Percentiles rank a stretch among this genome's conserved stretches.
Evolutionary conservation across 2,113 vertebrate species (phyloP).

Genomic region (Neolamprologus sp.): DNA sequence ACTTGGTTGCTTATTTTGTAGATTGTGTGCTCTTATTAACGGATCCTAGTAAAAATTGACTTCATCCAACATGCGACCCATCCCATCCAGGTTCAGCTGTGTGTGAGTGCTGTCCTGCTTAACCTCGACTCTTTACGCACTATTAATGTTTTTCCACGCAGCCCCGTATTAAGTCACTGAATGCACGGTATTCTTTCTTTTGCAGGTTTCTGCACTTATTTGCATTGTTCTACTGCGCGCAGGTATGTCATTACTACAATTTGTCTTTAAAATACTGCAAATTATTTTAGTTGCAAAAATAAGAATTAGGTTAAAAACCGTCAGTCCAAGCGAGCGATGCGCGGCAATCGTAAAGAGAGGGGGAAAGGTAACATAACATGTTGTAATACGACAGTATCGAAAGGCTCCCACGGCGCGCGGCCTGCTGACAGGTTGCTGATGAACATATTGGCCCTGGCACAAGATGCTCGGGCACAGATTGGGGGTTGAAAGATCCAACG

Average conservation of each 20-base stretch:
- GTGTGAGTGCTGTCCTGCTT: slow-evolving; percentile 59
- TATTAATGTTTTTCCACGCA: background rate
- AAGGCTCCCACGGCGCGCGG: slow-evolving; percentile 64
- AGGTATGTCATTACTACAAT: slow-evolving; percentile 75
- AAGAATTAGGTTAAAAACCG: background rate
- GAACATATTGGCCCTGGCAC: slow-evolving; percentile 56
- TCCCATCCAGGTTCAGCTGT: slow-evolving; percentile 64
- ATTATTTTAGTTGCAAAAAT: background rate
- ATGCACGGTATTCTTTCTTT: background rate
- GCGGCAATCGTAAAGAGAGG: background rate
- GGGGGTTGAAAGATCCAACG: background rate
- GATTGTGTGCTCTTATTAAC: background rate
- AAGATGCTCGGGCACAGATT: slow-evolving; percentile 22
- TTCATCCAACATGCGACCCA: slow-evolving; percentile 63
- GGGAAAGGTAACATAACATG: background rate
- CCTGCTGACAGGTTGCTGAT: slow-evolving; percentile 61
- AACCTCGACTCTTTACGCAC: background rate
- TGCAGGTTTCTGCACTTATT: slow-evolving; percentile 90
- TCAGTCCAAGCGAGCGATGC: background rate
- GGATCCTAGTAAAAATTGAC: background rate
- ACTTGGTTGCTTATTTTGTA: background rate
- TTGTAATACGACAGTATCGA: slow-evolving; percentile 38
- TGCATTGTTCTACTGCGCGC: slow-evolving; percentile 88
- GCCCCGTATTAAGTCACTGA: background rate
- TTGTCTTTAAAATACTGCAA: background rate